Conservation (phyloP, 2,888 invertebrate species). For the Cheilosia vulpina region DNA sequence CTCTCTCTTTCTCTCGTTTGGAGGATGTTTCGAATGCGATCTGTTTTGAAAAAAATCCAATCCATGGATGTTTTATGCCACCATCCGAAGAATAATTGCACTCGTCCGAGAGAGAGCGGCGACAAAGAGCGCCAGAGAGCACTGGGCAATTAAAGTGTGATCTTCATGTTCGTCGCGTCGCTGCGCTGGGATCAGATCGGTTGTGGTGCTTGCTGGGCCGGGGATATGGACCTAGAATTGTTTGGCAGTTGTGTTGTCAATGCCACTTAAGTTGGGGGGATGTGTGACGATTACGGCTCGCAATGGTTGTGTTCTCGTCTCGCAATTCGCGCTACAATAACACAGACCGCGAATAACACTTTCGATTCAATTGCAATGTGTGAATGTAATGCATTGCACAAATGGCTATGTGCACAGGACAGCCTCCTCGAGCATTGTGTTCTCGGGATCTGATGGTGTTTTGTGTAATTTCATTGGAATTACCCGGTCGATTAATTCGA, state of each 20-base stretch:
- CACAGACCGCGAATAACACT: conserved; percentile 59
- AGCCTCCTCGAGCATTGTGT: conserved; percentile 22
- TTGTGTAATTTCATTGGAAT: conserved; percentile 71
- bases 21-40: conserved; percentile 47
- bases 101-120: background rate
- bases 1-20: background rate
- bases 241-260: conserved; percentile 73
- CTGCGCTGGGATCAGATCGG: conserved; percentile 42
- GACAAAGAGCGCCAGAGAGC: conserved; percentile 13
- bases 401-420: conserved; percentile 50
- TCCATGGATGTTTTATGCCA: conserved; percentile 74
- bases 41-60: conserved; percentile 72
- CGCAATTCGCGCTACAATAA: conserved; percentile 14
- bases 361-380: conserved; percentile 71
- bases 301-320: conserved; percentile 41
- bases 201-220: background rate
- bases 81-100: conserved; percentile 73
- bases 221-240: conserved; percentile 50
- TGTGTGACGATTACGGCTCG: conserved; percentile 54
- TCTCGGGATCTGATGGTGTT: conserved; percentile 52
- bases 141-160: conserved; percentile 71
- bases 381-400: conserved; percentile 61
- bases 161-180: conserved; percentile 52
- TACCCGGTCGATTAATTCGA: conserved; percentile 68
- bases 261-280: conserved; percentile 64